Percentiles rank a stretch among this genome's conserved stretches.
Conservation (phyloP, 2,797 vertebrate genomes). For the Eulemur coronatus region DNA sequence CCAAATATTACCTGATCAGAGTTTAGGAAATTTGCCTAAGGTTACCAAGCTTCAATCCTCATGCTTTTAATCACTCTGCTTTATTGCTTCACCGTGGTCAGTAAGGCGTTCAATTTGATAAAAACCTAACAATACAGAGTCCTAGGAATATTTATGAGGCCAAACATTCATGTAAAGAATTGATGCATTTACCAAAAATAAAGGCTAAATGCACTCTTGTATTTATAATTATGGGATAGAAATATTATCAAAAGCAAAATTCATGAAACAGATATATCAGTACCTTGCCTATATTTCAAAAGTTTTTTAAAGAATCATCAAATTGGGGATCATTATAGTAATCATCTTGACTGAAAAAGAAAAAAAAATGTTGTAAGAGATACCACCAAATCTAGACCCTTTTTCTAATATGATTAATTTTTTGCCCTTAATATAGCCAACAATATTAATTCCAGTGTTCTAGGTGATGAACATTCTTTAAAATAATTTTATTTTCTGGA, state of each 20-base stretch:
- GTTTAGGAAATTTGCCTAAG: not conserved
- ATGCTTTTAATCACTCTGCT: not conserved
- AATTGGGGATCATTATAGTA: not conserved
- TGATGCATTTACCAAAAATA: not conserved
- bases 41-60: not conserved
- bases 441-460: not conserved
- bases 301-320: not conserved
- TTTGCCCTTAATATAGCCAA: not conserved
- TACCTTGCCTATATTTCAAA: not conserved
- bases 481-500: not conserved
- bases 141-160: not conserved
- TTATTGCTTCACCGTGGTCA: not conserved
- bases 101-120: not conserved
- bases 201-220: not conserved
- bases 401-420: not conserved
- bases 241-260: slow-evolving; percentile 5
- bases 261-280: not conserved
- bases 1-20: not conserved
- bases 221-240: not conserved
- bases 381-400: not conserved
- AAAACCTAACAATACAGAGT: not conserved
- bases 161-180: not conserved
- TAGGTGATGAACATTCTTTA: not conserved
- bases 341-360: not conserved
- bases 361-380: not conserved